phyloP scores from a whole-genome alignment of 1,140 invertebrate genomes.

The Maconellicoccus hirsutus region DNA sequence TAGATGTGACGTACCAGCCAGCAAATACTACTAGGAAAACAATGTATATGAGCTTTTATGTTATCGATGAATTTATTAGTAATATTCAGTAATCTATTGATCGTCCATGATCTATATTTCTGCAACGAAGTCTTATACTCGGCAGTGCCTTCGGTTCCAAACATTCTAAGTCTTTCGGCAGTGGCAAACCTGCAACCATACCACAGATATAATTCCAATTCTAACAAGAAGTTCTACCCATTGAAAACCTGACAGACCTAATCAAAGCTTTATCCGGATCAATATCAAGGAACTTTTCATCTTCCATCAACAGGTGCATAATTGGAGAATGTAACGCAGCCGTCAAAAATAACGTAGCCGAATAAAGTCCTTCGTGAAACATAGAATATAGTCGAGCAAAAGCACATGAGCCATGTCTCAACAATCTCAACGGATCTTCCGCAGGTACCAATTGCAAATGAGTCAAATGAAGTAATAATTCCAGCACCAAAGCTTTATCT shows the following conservation, averaged over 20 bases:
- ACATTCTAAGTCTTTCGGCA: conserved; percentile 58
- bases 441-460: conserved; percentile 67
- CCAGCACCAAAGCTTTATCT: conserved; percentile 67
- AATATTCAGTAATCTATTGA: conserved; percentile 69
- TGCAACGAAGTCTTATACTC: conserved; percentile 59
- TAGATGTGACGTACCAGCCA: conserved; percentile 67
- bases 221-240: not conserved
- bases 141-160: conserved; percentile 50
- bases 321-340: conserved; percentile 83
- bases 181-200: conserved; percentile 46
- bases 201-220: not conserved
- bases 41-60: conserved; percentile 74
- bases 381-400: conserved; percentile 81
- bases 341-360: conserved; percentile 83
- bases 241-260: conserved; percentile 38
- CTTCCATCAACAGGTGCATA: conserved; percentile 82
- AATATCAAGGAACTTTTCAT: conserved; percentile 84
- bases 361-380: conserved; percentile 81
- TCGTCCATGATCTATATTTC: conserved; percentile 61
- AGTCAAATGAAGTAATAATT: conserved; percentile 67
- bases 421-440: conserved; percentile 68
- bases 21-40: conserved; percentile 75
- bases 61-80: conserved; percentile 72
- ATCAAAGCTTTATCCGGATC: conserved; percentile 76
- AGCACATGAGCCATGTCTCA: conserved; percentile 73